Base-by-base conservation (phyloP, 2,797 vertebrate species). In the Delichon dasypus region DNA sequence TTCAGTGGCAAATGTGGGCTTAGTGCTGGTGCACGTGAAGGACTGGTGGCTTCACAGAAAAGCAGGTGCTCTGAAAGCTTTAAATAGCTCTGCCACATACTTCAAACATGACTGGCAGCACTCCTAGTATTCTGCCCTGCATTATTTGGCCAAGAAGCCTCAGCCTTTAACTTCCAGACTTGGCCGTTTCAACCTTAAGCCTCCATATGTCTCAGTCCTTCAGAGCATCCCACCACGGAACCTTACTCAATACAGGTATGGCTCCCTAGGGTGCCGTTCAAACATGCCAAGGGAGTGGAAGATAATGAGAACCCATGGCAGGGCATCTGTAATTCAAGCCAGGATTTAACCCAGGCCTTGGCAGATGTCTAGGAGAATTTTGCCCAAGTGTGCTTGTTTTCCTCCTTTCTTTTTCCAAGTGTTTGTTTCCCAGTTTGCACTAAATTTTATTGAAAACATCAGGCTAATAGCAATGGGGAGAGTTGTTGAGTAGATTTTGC, bases 381-480 rank as follows among this genome's bases (percentile, higher is more conserved):
- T 96, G 85, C 92, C 94, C 77, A 45, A 89, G 76, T n/a, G 42
- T 90, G 88, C 94, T 94, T 92, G 85, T 93, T 93, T 96, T 94
- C 75, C 89, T 94, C 74, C 95, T 95, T 94, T 95, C 88, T 96
- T 97, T 95, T 86, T 85, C 94, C 91, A 92, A 96, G 96, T 92
- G 95, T 97, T 94, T 96, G 97, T 96, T 97, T 95, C 94, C 93
- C 93, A 96, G 70, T 97, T 98, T 97, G 96, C 95, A 96, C 96
- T 92, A 83, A 83, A 90, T 97, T 97, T 97, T 96, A 98, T 98
- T 98, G 96, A 98, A 98, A 98, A 98, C 97, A 98, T 94, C 96
- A 97, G 97, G 95, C 94, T 96, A 97, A 97, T 96, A 92, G 96
- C 90, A 97, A 95, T 22, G 57, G 88, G 86, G 88, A 94, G 83